Evolutionary conservation across 2,797 vertebrate species (phyloP).

Genomic region (Xenopus petersii): DNA sequence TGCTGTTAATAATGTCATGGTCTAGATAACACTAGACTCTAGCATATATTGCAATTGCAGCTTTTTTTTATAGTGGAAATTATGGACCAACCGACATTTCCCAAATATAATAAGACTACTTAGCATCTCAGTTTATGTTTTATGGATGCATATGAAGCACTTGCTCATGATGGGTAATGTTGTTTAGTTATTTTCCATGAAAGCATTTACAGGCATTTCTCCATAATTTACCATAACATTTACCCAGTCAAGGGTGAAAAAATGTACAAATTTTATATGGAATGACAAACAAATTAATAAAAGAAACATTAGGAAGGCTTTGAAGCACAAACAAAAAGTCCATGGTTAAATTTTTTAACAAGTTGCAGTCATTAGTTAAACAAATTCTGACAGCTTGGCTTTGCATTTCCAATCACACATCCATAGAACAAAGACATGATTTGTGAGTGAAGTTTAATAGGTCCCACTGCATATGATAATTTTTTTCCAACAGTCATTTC

Average conservation of each 20-base stretch:
- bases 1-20: too few species aligned
- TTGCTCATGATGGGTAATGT: conserved; percentile 34
- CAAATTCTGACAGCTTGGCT: conserved; percentile 62
- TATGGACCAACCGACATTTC: conserved; percentile 35
- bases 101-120: conserved; percentile 42
- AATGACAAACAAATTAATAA: conserved; percentile 59
- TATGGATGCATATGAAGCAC: conserved; percentile 35
- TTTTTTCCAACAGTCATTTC: conserved; percentile 59
- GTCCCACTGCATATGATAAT: conserved; percentile 64
- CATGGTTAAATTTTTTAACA: conserved; percentile 67
- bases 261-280: conserved; percentile 29
- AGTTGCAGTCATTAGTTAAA: conserved; percentile 66
- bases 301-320: conserved; percentile 55
- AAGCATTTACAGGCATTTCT: conserved; percentile 37
- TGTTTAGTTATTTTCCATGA: conserved; percentile 30
- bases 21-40: too few species aligned
- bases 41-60: too few species aligned
- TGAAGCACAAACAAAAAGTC: conserved; percentile 62
- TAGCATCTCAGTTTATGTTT: conserved; percentile 26
- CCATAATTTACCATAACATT: conserved; percentile 47
- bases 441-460: conserved; percentile 59
- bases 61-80: conserved; percentile 3
- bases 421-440: conserved; percentile 62
- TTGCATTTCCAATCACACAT: conserved; percentile 61
- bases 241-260: conserved; percentile 28